Percentiles rank a stretch among this genome's conserved stretches.
These are phyloP conservation scores for Petromus typicus DNA, from an alignment of 2,113 vertebrate species.

Conservation along the genomic window DNA sequence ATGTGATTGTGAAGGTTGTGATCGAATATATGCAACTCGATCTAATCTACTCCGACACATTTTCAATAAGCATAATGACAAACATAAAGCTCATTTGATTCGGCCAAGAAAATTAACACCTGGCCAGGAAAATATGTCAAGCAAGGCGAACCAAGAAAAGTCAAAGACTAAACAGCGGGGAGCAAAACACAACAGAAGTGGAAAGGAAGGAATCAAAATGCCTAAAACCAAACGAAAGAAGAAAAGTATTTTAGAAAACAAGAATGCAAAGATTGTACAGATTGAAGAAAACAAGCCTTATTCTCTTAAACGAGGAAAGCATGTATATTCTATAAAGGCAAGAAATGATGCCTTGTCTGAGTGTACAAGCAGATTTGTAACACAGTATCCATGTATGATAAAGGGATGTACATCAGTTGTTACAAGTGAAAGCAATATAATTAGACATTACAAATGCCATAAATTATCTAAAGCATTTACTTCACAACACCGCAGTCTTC, in stretches of 20 bases:
- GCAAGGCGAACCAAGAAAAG: conserved; percentile 89
- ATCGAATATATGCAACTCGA: conserved; percentile 95
- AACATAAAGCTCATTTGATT: conserved; percentile 93
- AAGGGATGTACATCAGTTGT: conserved; percentile 96
- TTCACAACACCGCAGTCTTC: conserved; percentile 93
- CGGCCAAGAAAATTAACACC: conserved; percentile 89
- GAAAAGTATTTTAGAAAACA: conserved; percentile 79
- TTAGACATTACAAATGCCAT: conserved; percentile 96
- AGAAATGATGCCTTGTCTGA: conserved; percentile 93
- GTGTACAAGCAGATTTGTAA: conserved; percentile 92
- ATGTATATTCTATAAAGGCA: conserved; percentile 91
- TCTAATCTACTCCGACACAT: conserved; percentile 96
- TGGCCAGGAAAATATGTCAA: conserved; percentile 89
- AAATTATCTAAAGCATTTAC: conserved; percentile 96
- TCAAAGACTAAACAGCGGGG: conserved; percentile 87
- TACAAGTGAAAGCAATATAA: conserved; percentile 94
- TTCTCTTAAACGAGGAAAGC: conserved; percentile 89
- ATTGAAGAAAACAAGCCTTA: conserved; percentile 86
- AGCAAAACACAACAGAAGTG: conserved; percentile 87
- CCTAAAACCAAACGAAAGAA: conserved; percentile 89
- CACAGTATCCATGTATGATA: conserved; percentile 98
- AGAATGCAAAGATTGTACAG: conserved; percentile 82
- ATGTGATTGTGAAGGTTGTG: conserved; percentile 97
- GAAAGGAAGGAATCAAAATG: conserved; percentile 91
- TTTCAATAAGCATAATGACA: conserved; percentile 96